Percentiles rank a stretch among this genome's conserved stretches.
phyloP scores from a whole-genome alignment of 2,888 invertebrate genomes.

The Protophormia terraenovae region DNA sequence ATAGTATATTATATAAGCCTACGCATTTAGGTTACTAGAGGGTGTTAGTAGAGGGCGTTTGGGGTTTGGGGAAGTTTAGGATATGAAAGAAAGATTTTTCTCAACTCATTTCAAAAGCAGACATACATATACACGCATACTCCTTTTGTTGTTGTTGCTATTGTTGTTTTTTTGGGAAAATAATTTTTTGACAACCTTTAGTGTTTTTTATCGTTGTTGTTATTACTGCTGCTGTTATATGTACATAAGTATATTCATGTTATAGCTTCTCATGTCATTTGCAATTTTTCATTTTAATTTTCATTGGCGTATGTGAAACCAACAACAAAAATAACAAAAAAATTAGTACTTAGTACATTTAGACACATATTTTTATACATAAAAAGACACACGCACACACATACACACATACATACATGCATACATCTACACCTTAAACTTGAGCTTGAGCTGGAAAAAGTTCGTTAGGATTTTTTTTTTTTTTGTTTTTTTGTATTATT shows the following conservation, averaged over 20 bases:
- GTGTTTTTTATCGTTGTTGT: conserved; percentile 64
- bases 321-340: conserved; percentile 62
- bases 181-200: conserved; percentile 73
- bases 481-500: conserved; percentile 50
- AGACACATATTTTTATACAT: conserved; percentile 46
- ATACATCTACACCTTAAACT: conserved; percentile 53
- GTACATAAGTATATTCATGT: conserved; percentile 51
- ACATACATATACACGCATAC: conserved; percentile 13
- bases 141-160: conserved; percentile 23
- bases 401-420: not conserved
- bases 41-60: conserved; percentile 7
- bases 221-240: conserved; percentile 30
- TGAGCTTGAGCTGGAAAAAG: conserved; percentile 62
- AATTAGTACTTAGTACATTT: conserved; percentile 60
- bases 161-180: conserved; percentile 24
- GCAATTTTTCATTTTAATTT: conserved; percentile 81
- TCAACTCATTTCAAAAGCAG: conserved; percentile 45
- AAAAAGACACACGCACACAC: conserved; percentile 55
- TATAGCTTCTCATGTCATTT: conserved; percentile 75
- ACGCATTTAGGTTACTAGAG: conserved; percentile 51
- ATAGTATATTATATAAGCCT: conserved; percentile 53
- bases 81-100: conserved; percentile 21
- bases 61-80: conserved; percentile 27
- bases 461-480: conserved; percentile 47
- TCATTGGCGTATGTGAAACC: conserved; percentile 77